phyloP scores from a whole-genome alignment of 2,113 vertebrate species.

The Limnothrissa miodon region DNA sequence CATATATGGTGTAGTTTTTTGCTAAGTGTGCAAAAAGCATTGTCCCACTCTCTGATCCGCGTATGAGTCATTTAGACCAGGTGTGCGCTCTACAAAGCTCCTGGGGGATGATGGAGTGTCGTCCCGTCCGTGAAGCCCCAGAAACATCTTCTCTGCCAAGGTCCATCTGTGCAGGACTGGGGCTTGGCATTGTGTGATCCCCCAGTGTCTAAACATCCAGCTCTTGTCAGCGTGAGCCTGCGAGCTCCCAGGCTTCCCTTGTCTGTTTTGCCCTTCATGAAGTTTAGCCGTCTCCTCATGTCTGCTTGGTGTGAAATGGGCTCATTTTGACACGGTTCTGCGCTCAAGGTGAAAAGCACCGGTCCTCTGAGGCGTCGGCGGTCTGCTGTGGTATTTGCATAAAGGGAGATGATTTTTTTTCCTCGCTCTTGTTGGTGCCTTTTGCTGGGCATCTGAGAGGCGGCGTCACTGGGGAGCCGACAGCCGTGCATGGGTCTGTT shows the following conservation, averaged over 20 bases:
- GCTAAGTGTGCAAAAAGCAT: not conserved
- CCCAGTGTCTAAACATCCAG: not conserved
- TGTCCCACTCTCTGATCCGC: not conserved
- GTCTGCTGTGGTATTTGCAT: conserved; percentile 2
- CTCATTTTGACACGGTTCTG: conserved; percentile 22
- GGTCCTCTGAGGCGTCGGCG: not conserved
- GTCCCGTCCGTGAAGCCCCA: not conserved
- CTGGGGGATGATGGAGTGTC: not conserved
- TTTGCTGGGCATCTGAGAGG: conserved; percentile 16
- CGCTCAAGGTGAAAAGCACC: conserved; percentile 30
- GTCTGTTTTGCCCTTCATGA: conserved; percentile 11
- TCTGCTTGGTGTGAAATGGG: conserved; percentile 30
- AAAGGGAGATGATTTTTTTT: not conserved
- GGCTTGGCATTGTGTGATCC: not conserved
- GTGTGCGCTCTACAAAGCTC: not conserved
- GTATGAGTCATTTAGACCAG: not conserved
- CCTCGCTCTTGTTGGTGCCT: not conserved
- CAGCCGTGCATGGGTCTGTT: conserved; percentile 14
- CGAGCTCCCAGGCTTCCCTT: not conserved
- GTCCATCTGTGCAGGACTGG: not conserved
- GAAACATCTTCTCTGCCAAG: not conserved
- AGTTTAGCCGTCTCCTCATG: conserved; percentile 12
- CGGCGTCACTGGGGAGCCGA: not conserved
- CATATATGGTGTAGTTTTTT: not conserved
- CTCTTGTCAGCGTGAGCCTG: not conserved